Evolutionary conservation across 1,140 invertebrate genomes (phyloP).

Genomic region (Drosophila repleta): DNA sequence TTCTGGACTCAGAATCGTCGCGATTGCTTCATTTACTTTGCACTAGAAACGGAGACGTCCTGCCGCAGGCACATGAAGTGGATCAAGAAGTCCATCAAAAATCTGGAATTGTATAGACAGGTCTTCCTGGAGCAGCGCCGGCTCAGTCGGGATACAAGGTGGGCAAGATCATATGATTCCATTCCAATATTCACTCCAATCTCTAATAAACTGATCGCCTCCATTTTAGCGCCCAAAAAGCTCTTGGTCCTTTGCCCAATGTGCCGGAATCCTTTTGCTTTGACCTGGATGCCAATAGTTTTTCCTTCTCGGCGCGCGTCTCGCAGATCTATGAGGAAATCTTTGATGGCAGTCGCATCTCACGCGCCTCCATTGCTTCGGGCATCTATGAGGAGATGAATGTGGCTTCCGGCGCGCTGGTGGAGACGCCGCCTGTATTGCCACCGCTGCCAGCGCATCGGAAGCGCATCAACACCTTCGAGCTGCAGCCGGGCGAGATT

Average conservation of each 20-base stretch:
- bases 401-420: conserved; percentile 36
- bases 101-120: conserved; percentile 77
- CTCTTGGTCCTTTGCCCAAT: conserved; percentile 68
- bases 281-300: conserved; percentile 51
- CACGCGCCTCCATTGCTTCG: conserved; percentile 75
- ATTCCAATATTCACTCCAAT: too few species aligned
- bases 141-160: conserved; percentile 62
- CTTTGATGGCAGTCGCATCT: conserved; percentile 71
- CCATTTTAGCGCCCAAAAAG: conserved; percentile 19
- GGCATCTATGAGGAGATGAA: conserved; percentile 84
- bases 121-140: conserved; percentile 74
- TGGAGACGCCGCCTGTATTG: conserved; percentile 65
- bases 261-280: conserved; percentile 61
- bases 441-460: conserved; percentile 73
- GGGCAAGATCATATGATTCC: too few species aligned
- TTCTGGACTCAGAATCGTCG: conserved; percentile 83
- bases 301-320: conserved; percentile 63
- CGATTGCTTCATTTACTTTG: conserved; percentile 80
- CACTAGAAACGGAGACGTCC: conserved; percentile 69
- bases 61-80: conserved; percentile 81
- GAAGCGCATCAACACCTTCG: conserved; percentile 73
- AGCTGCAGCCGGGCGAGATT: conserved; percentile 58
- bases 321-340: conserved; percentile 83
- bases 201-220: too few species aligned
- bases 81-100: conserved; percentile 83